Conservation (phyloP, 2,888 invertebrate species). For the Phyto melanocephala region DNA sequence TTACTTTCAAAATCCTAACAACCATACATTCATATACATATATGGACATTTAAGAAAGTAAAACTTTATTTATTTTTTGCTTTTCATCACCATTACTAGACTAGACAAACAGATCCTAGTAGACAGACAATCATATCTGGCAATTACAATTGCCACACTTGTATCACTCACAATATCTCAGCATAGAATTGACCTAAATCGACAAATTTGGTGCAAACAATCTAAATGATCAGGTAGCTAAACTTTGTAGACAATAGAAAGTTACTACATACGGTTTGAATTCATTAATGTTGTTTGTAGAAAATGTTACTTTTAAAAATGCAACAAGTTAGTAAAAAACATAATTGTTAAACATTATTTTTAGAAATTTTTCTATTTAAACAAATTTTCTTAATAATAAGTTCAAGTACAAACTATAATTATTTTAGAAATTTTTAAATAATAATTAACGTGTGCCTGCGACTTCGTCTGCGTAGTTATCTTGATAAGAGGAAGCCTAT, state of each 20-base stretch:
- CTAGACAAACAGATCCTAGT: constrained; percentile 6
- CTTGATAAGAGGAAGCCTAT: no score
- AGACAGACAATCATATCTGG: not conserved
- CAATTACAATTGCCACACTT: not conserved
- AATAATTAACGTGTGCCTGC: no score
- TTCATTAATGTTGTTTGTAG: not conserved
- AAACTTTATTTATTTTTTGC: not conserved
- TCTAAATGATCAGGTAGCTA: not conserved
- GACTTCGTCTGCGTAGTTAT: no score
- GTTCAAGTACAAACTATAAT: no score
- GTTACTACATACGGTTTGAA: not conserved
- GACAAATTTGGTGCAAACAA: not conserved
- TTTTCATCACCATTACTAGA: not conserved
- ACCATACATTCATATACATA: no score
- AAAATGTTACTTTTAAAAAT: not conserved
- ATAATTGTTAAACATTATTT: no score
- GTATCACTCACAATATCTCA: not conserved
- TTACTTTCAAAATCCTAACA: not conserved
- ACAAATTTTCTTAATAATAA: no score
- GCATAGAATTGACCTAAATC: constrained; percentile 21
- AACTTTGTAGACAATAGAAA: not conserved
- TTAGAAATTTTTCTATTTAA: no score
- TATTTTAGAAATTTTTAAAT: no score
- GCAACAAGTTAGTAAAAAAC: not conserved
- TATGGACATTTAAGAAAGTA: not conserved